Percentiles rank a stretch among this genome's conserved stretches.
Evolutionary conservation across 1,140 invertebrate species (phyloP).

Genomic region (Meloidogyne floridensis): DNA sequence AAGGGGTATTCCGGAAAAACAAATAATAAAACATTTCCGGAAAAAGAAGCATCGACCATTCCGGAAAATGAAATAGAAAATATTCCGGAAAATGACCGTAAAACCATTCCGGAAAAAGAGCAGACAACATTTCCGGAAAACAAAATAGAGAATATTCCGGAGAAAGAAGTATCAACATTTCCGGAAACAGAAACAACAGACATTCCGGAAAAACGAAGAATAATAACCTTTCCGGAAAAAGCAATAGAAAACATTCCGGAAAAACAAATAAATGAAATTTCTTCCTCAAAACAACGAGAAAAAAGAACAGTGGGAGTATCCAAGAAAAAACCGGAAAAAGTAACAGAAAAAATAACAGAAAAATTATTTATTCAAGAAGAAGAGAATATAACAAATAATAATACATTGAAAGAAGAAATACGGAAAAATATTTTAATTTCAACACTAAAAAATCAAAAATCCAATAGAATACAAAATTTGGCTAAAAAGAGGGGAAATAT

Average conservation of each 20-base stretch:
- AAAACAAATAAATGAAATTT: not conserved
- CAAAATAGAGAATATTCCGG: too few species aligned
- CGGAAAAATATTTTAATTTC: not conserved
- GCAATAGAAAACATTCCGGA: not conserved
- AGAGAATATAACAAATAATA: slow-evolving; percentile 5
- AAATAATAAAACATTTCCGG: too few species aligned
- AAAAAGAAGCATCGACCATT: too few species aligned
- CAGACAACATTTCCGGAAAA: too few species aligned
- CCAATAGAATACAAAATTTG: not conserved
- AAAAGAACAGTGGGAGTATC: not conserved
- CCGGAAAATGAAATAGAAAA: too few species aligned
- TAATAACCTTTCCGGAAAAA: too few species aligned
- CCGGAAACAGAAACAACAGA: too few species aligned
- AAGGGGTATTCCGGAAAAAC: too few species aligned
- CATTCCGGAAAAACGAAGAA: too few species aligned
- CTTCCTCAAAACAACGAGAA: not conserved
- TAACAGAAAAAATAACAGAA: not conserved
- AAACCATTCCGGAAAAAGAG: too few species aligned
- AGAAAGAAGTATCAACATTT: too few species aligned
- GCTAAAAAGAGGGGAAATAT: not conserved
- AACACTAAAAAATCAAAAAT: not conserved
- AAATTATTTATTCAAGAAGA: not conserved
- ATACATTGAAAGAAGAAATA: not conserved
- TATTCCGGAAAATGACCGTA: too few species aligned
- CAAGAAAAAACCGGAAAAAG: slow-evolving; percentile 6